A percentile compares a stretch with the other conserved stretches of the same genome.
Conservation (phyloP, 1,140 invertebrate species). For the Zaprionus inermis region DNA sequence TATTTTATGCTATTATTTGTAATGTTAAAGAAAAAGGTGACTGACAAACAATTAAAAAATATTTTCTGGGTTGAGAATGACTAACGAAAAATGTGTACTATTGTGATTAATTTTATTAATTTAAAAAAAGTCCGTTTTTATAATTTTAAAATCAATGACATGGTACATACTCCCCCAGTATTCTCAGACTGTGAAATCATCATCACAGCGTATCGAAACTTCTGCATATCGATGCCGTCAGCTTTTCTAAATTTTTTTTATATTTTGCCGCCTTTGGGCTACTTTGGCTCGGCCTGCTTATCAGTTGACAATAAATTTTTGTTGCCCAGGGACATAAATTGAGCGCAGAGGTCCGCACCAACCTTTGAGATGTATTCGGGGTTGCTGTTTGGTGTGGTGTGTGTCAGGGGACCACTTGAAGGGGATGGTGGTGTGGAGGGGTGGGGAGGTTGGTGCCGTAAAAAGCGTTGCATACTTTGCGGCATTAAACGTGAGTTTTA, state of each 20-base stretch:
- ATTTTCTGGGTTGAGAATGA: no score
- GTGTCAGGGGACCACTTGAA: background rate
- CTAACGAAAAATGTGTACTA: no score
- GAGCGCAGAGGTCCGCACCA: conserved; percentile 58
- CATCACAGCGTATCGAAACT: conserved; percentile 26
- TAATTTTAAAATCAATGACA: no score
- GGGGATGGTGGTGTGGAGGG: background rate
- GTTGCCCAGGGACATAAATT: conserved; percentile 80
- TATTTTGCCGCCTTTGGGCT: conserved; percentile 58
- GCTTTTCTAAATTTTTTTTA: conserved; percentile 52
- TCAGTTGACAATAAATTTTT: conserved; percentile 82
- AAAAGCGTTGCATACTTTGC: conserved; percentile 72
- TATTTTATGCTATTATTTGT: no score
- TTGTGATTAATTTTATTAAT: no score
- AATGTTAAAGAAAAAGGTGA: no score
- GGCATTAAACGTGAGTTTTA: conserved; percentile 78
- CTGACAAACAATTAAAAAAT: no score
- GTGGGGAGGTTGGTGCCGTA: conserved; percentile 35
- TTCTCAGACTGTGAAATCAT: background rate
- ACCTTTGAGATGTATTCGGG: conserved; percentile 70
- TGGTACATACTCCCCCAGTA: background rate
- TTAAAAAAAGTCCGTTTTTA: no score
- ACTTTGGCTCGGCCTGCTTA: conserved; percentile 72
- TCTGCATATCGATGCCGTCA: conserved; percentile 19
- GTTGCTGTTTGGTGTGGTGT: no score